A percentile compares a stretch with the other conserved stretches of the same genome.
Evolutionary conservation across 2,113 vertebrate genomes (phyloP).

Genomic region (Casuarius casuarius): DNA sequence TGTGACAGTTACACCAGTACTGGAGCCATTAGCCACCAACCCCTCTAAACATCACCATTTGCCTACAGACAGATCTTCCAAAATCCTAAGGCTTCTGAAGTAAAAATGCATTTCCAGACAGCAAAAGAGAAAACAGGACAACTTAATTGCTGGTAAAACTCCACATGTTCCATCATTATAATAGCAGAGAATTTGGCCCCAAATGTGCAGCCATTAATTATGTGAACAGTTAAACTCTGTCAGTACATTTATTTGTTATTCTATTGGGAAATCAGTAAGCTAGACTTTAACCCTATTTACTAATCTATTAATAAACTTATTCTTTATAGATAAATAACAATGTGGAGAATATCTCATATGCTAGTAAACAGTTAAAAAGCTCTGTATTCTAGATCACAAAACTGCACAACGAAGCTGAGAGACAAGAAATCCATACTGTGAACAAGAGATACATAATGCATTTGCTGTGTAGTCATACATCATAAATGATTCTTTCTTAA

Average conservation of each 20-base stretch:
- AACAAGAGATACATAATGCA: neutral
- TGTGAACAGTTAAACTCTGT: neutral
- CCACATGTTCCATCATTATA: neutral
- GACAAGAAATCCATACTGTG: conserved; percentile 2
- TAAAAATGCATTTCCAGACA: conserved; percentile 3
- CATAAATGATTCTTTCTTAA: neutral
- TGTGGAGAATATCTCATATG: neutral
- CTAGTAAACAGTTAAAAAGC: neutral
- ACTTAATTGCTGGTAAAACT: conserved; percentile 10
- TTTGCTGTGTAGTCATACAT: neutral
- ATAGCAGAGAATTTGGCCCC: conserved; percentile 3
- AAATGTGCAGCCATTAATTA: neutral
- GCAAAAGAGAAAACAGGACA: conserved; percentile 22
- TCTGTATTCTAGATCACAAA: neutral
- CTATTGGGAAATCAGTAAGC: neutral
- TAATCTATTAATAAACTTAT: neutral
- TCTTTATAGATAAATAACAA: neutral
- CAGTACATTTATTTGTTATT: neutral
- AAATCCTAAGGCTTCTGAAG: neutral
- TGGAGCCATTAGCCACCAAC: conserved; percentile 33
- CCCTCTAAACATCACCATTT: conserved; percentile 54
- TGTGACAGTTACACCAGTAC: conserved; percentile 47
- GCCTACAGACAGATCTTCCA: conserved; percentile 50
- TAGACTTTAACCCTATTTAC: neutral
- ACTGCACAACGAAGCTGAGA: conserved; percentile 13